Percentiles rank a stretch among this genome's conserved stretches.
phyloP scores from a whole-genome alignment of 2,797 vertebrate genomes.

The Esox lucius region DNA sequence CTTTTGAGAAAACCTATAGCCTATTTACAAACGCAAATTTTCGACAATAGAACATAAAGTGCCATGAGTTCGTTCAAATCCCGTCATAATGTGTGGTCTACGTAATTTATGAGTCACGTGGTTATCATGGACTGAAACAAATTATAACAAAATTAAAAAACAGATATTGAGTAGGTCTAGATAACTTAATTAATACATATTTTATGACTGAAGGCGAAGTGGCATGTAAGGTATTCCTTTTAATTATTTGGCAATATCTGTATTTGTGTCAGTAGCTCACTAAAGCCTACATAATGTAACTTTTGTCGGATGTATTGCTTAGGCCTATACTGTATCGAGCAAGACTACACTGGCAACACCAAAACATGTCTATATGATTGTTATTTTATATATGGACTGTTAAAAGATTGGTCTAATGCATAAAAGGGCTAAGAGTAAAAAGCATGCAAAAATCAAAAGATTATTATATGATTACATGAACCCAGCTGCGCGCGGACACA shows the following conservation, averaged over 20 bases:
- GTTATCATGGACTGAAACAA: not conserved
- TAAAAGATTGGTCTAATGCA: not conserved
- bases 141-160: not conserved
- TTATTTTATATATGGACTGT: not conserved
- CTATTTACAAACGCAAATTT: too few relatives aligned
- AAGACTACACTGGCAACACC: not conserved
- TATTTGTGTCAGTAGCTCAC: not conserved
- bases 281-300: not conserved
- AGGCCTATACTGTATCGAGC: not conserved
- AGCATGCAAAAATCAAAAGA: constrained; percentile 9
- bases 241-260: not conserved
- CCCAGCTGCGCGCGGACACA: constrained; percentile 34
- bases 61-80: not conserved
- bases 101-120: not conserved
- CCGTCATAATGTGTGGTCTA: not conserved
- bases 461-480: constrained; percentile 32
- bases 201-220: not conserved
- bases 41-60: not conserved
- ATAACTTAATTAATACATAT: not conserved
- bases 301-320: not conserved
- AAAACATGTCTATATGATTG: not conserved
- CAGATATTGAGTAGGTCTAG: not conserved
- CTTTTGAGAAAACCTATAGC: not conserved
- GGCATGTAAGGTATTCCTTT: not conserved
- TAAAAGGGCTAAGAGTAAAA: constrained; percentile 57